These are phyloP conservation scores for Agrilus planipennis DNA, from an alignment of 1,140 invertebrate genomes.

Conservation along the genomic window DNA sequence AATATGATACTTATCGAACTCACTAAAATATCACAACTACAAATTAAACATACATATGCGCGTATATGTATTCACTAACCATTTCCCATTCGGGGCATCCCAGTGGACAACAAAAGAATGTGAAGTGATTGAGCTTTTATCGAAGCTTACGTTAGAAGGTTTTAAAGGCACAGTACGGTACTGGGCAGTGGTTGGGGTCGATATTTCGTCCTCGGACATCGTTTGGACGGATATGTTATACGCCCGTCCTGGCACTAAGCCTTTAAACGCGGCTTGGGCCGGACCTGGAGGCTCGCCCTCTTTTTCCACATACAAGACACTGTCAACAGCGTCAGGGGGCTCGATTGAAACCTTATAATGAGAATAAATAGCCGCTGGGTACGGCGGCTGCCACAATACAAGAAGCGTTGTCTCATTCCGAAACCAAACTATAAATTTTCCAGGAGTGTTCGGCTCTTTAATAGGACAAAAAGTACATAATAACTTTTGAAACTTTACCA, in stretches of 20 bases:
- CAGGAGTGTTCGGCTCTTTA: conserved; percentile 86
- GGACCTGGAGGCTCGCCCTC: conserved; percentile 86
- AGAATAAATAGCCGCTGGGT: conserved; percentile 81
- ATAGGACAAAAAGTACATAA: no score
- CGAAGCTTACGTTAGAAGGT: conserved; percentile 72
- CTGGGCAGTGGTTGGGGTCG: conserved; percentile 78
- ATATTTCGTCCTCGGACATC: conserved; percentile 81
- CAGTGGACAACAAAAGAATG: conserved; percentile 70
- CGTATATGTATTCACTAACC: no score
- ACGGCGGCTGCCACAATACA: conserved; percentile 89
- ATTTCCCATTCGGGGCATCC: conserved; percentile 71
- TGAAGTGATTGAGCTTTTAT: conserved; percentile 59
- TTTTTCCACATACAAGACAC: conserved; percentile 79
- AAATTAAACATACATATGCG: no score
- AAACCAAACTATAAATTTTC: conserved; percentile 94
- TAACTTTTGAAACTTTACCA: no score
- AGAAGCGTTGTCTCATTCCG: conserved; percentile 88
- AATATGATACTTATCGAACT: conserved; percentile 86
- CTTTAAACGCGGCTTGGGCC: conserved; percentile 87
- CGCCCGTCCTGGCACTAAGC: conserved; percentile 71
- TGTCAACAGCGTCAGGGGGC: conserved; percentile 76
- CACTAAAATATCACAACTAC: conserved; percentile 45
- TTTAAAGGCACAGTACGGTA: conserved; percentile 82
- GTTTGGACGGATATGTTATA: conserved; percentile 90
- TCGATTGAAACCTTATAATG: conserved; percentile 87